Percentiles rank a stretch among this genome's conserved stretches.
Conservation (phyloP, 2,888 invertebrate genomes). For the Idaea biselata region DNA sequence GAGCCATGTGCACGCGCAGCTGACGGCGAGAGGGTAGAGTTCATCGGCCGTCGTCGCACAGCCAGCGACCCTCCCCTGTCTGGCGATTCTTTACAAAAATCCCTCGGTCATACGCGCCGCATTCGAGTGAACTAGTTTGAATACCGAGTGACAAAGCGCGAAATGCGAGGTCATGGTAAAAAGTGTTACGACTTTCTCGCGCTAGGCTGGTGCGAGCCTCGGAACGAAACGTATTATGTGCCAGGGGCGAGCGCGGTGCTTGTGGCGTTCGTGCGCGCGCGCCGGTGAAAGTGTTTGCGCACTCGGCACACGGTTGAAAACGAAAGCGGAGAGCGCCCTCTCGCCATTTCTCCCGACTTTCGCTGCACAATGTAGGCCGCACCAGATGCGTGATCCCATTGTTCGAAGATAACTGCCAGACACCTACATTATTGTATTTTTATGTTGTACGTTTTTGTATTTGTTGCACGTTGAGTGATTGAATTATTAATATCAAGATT, state of each 20-base stretch:
- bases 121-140: constrained; percentile 72
- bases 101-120: constrained; percentile 45
- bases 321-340: constrained; percentile 79
- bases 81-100: constrained; percentile 44
- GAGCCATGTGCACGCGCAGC: constrained; percentile 75
- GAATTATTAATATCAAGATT: constrained; percentile 3
- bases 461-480: constrained; percentile 16
- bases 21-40: constrained; percentile 73
- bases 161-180: constrained; percentile 75
- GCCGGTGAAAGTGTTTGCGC: constrained; percentile 76
- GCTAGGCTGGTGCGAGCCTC: constrained; percentile 45
- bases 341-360: constrained; percentile 80
- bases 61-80: constrained; percentile 50
- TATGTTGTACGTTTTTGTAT: not conserved
- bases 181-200: constrained; percentile 81
- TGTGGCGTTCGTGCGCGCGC: constrained; percentile 63
- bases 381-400: constrained; percentile 71
- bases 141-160: constrained; percentile 73
- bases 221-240: constrained; percentile 64
- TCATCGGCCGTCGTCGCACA: constrained; percentile 66
- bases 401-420: constrained; percentile 38
- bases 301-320: constrained; percentile 72
- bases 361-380: constrained; percentile 75
- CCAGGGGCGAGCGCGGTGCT: constrained; percentile 60
- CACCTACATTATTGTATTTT: not conserved